phyloP scores from a whole-genome alignment of 2,113 vertebrate species.

The Dermatemys mawii region DNA sequence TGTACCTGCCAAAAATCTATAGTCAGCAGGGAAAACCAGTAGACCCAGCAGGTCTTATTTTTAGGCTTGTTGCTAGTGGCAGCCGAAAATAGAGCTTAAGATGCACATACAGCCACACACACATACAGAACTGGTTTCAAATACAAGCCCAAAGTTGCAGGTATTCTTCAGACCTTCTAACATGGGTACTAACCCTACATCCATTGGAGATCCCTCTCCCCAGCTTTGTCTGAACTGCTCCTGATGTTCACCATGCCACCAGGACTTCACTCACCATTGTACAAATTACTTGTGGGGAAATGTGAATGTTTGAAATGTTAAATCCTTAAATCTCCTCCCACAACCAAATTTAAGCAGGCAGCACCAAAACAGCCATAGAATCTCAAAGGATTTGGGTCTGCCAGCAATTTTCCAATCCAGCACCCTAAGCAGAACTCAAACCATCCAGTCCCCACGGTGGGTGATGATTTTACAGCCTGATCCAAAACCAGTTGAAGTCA shows the following conservation, averaged over 20 bases:
- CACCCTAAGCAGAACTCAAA: not conserved
- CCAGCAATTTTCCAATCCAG: not conserved
- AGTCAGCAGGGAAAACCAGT: not conserved
- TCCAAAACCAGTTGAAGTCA: not conserved
- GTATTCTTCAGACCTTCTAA: not conserved
- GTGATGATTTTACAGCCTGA: not conserved
- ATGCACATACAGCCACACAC: not conserved
- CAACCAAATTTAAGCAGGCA: not conserved
- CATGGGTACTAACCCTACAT: accelerated
- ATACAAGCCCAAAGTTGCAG: not conserved
- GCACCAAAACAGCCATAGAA: not conserved
- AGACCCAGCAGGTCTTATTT: not conserved
- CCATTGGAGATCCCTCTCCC: not conserved
- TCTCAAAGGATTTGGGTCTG: not conserved
- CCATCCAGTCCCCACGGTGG: too few relatives aligned
- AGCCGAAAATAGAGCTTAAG: not conserved
- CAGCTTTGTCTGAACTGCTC: not conserved
- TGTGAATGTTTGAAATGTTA: not conserved
- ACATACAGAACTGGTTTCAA: not conserved
- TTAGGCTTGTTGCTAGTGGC: not conserved
- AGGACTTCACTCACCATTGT: not conserved
- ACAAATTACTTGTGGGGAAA: not conserved
- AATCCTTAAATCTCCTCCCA: not conserved
- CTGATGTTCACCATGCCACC: not conserved
- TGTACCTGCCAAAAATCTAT: not conserved